Evolutionary conservation across 2,797 vertebrate species (phyloP), one percentile per base, ranked within the genome.

Genomic region (Enteromius anoplus): DNA sequence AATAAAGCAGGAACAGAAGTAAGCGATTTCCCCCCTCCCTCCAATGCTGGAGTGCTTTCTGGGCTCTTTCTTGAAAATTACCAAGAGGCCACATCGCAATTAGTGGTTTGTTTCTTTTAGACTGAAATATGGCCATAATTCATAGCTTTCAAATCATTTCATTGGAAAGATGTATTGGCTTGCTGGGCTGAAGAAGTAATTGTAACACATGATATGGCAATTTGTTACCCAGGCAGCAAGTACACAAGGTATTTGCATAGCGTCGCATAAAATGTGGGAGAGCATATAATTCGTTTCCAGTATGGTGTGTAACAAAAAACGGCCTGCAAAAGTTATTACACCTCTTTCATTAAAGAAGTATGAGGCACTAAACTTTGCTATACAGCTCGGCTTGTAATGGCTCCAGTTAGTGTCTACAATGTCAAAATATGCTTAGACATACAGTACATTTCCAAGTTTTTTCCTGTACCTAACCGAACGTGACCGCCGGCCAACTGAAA

Each of bases 121-220:
- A 94, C 94, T 94, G 93, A 95, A 95, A 95, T 95, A 94, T 95
- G 93, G 94, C 92, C 93, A 95, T 95, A 95, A 95, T 95, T 95
- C 95, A 95, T 95, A 94, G 94, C 94, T 94, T 94, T 94, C 93
- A 94, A 92, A 90, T 91, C 91, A 88, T 93, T 94, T 94, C 91
- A 93, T 91, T 89, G 92, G 90, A 92, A 88, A 91, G 89, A 91
- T 89, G 88, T 89, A 91, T 91, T 87, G 88, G 85, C 84, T 89
- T 89, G 92, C 88, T 87, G 84, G 89, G 90, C 91, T 90, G 90
- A 90, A 91, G 91, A 91, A 92, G 91, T 94, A 94, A 95, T 94
- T 94, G 93, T 91, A 95, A 94, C 92, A 95, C 93, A 93, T 91
- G 94, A 95, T 94, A 95, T 86, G 91, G 92, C 93, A 94, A 95